These are phyloP conservation scores for Zosterops japonicus DNA, from an alignment of 2,113 vertebrate species.

Conservation along the genomic window DNA sequence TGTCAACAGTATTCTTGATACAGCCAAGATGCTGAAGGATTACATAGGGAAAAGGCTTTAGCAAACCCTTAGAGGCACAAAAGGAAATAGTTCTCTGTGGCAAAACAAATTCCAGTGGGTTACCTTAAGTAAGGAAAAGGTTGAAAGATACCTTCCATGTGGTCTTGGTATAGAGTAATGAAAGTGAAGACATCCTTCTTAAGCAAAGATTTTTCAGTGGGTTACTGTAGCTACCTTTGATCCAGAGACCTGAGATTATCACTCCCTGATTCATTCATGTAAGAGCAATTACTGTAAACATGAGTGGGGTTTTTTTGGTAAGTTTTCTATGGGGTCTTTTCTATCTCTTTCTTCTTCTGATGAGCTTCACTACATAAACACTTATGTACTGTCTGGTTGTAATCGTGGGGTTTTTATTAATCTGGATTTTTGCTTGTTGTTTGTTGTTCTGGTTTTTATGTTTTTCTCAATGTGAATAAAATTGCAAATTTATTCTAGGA, in stretches of 20 bases:
- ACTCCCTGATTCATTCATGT: neutral
- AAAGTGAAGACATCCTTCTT: neutral
- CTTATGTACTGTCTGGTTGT: neutral
- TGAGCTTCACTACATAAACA: neutral
- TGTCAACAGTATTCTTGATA: neutral
- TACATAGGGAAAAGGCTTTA: neutral
- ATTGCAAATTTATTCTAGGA: neutral
- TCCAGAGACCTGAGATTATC: neutral
- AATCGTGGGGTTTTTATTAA: rapidly evolving
- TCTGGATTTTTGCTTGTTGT: neutral
- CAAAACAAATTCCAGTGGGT: neutral
- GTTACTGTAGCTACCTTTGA: neutral
- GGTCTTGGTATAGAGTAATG: neutral
- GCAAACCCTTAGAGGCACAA: neutral
- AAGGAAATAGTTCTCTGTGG: neutral
- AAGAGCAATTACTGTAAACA: neutral
- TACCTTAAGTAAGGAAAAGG: neutral
- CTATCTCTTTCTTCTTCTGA: neutral
- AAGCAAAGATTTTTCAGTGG: neutral
- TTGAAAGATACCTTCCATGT: neutral
- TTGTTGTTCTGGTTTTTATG: neutral
- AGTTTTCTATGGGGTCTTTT: neutral
- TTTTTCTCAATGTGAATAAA: neutral
- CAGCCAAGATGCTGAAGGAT: neutral
- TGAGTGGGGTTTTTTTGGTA: neutral